These are phyloP conservation scores for Karalla daura DNA, from an alignment of 2,797 vertebrate species.

Conservation along the genomic window DNA sequence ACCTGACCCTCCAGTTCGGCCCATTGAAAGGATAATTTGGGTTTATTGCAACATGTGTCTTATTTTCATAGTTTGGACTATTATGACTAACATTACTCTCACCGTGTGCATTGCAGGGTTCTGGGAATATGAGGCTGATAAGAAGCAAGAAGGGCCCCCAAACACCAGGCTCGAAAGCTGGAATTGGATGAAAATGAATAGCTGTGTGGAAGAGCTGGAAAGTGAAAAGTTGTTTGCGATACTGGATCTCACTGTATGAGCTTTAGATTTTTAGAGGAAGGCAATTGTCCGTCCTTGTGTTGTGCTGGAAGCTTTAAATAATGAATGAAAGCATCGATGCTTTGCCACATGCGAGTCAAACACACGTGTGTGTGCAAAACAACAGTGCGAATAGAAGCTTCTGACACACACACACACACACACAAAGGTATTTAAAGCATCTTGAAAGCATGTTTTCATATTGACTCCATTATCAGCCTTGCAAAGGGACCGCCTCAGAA, in stretches of 20 bases:
- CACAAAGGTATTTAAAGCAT: too few relatives aligned
- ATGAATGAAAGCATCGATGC: background rate
- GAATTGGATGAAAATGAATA: background rate
- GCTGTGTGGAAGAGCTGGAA: background rate
- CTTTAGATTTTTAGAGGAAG: background rate
- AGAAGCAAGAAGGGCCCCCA: background rate
- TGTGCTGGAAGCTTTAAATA: slow-evolving; percentile 8
- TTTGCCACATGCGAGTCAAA: slow-evolving; percentile 8
- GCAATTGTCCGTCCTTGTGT: background rate
- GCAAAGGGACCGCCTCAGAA: too few relatives aligned
- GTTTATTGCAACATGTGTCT: background rate
- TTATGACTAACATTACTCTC: background rate
- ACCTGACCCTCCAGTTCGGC: background rate
- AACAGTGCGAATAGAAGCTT: background rate
- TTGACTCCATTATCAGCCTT: too few relatives aligned
- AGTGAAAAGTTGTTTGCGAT: background rate
- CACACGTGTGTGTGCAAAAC: background rate
- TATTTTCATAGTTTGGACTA: background rate
- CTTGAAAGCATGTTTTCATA: too few relatives aligned
- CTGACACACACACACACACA: background rate
- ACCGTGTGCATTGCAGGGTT: background rate
- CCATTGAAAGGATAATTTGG: background rate
- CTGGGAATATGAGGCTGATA: background rate
- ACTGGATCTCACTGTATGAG: background rate
- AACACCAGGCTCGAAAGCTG: background rate